Evolutionary conservation across 2,797 vertebrate species (phyloP).

Genomic region (Crax fasciolata): DNA sequence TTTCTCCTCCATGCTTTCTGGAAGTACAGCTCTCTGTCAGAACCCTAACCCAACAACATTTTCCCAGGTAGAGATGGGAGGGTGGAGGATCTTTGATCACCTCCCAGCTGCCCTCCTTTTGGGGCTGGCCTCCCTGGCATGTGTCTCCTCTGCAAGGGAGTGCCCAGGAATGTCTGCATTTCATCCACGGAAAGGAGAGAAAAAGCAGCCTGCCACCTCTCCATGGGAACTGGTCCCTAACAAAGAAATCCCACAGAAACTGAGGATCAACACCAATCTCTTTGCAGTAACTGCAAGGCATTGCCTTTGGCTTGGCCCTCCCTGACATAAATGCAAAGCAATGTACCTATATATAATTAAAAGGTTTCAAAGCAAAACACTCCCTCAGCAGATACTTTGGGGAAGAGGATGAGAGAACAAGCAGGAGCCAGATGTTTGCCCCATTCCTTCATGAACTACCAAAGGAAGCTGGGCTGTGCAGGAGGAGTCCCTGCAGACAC

Average conservation of each 20-base stretch:
- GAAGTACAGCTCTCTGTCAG: not conserved
- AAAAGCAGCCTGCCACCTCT: not conserved
- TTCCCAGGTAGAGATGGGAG: not conserved
- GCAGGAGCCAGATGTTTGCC: not conserved
- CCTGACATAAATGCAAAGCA: not conserved
- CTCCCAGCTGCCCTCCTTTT: not conserved
- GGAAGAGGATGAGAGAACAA: not conserved
- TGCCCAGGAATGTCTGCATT: not conserved
- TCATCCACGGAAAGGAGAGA: not conserved
- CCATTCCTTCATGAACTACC: not conserved
- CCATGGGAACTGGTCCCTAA: not conserved
- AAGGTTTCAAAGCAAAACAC: not conserved
- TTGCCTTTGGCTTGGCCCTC: not conserved
- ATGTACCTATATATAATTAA: not conserved
- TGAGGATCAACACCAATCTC: accelerated
- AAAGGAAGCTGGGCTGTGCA: not conserved
- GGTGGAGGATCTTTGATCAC: not conserved
- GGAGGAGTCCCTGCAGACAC: not conserved
- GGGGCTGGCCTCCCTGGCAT: not conserved
- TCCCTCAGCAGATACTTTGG: not conserved
- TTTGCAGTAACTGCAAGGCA: not conserved
- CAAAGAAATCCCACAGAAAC: not conserved
- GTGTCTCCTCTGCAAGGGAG: not conserved
- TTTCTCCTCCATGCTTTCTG: not conserved
- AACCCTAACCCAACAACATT: not conserved